Base-by-base conservation (phyloP, 2,797 vertebrate species). In the Myripristis jacobus region DNA sequence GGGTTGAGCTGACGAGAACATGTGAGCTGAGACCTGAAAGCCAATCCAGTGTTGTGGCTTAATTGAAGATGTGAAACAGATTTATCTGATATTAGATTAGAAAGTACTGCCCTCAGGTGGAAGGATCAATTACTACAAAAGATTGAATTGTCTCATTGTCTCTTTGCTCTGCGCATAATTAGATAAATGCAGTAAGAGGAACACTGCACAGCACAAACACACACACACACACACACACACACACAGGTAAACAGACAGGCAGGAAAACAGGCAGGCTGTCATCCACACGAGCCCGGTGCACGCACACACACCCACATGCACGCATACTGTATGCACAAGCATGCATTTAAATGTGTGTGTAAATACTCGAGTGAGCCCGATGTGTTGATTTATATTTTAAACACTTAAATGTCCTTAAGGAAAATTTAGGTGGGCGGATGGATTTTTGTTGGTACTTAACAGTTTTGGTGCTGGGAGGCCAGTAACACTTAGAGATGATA, bases 21-120 rank as follows among this genome's bases (percentile, higher is more conserved):
- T 77, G 66, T 34, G 64, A 82, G 75, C 70, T 64, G n/a, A 57
- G 58, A 75, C 59, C 70, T 58, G 50, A 73, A 79, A 82, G 48
- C 66, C 78, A 51, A 67, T 79, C 80, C 86, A 80, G 74, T 81
- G 79, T 69, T 67, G 69, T 60, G 54, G 62, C 82, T 92, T 90
- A 92, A 92, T 91, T 91, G 81, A 88, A 92, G 83, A 90, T 82
- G 82, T 88, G 82, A 76, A 80, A 81, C 76, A 81, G 80, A 88
- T 89, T 92, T 87, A 88, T 91, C 75, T 87, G 79, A 90, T 91
- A 90, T 92, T 91, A 93, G 83, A 93, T 94, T 93, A 92, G 92
- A 94, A 94, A 90, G 90, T 89, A 91, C 89, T 93, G 93, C 92
- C 93, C 92, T 93, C 93, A 93, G 93, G 92, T 93, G 93, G 92